A percentile compares a stretch with the other conserved stretches of the same genome.
Conservation (phyloP, 2,888 invertebrate species). For the Muscina levida region DNA sequence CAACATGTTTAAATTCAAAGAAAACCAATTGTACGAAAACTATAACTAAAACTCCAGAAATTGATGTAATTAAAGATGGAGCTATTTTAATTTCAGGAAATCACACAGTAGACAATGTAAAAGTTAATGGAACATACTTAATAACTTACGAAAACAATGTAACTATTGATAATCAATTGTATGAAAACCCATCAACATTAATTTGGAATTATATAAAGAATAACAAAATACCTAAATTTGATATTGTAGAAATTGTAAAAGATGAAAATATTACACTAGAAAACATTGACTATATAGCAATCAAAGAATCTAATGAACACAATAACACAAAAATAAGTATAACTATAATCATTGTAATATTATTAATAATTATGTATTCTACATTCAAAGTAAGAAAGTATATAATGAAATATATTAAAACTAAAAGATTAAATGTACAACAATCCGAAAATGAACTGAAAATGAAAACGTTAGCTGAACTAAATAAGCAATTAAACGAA, state of each 20-base stretch:
- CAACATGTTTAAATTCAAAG: neutral
- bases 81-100: neutral
- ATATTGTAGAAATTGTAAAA: neutral
- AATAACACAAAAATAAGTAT: too few relatives aligned
- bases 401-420: neutral
- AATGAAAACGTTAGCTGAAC: neutral
- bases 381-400: too few relatives aligned
- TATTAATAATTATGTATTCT: too few relatives aligned
- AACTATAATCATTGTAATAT: too few relatives aligned
- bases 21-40: neutral
- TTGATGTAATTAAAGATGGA: too few relatives aligned
- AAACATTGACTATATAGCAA: too few relatives aligned
- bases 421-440: neutral
- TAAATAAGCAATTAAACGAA: too few relatives aligned
- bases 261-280: too few relatives aligned
- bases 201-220: too few relatives aligned
- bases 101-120: too few relatives aligned
- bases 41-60: neutral
- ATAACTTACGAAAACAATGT: neutral
- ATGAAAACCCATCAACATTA: too few relatives aligned
- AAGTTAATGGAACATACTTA: neutral
- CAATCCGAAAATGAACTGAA: neutral
- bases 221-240: slow-evolving; percentile 5
- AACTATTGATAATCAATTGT: neutral
- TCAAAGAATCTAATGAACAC: too few relatives aligned